Evolutionary conservation across 1,140 invertebrate species (phyloP).

Genomic region (Ceratosolen solmsi): DNA sequence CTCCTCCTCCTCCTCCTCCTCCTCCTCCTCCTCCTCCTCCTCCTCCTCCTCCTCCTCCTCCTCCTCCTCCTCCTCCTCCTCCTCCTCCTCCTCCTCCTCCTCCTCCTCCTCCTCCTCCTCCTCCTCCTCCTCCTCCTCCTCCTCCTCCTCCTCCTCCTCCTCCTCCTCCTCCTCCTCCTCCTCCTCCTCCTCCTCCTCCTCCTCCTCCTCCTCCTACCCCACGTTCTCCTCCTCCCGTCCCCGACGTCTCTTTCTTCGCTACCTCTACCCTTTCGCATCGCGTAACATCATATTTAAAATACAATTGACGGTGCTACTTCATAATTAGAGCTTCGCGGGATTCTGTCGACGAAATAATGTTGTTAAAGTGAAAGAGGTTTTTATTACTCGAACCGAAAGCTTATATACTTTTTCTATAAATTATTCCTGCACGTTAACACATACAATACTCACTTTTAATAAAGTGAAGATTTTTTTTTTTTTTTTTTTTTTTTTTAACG

Average conservation of each 20-base stretch:
- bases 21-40: too few species aligned
- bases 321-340: conserved; percentile 5
- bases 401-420: neutral
- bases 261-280: neutral
- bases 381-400: neutral
- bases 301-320: conserved; percentile 2
- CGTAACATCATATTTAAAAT: neutral
- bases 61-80: too few species aligned
- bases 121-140: too few species aligned
- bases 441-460: neutral
- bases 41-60: too few species aligned
- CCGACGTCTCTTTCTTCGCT: neutral
- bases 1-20: too few species aligned
- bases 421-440: neutral
- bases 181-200: too few species aligned
- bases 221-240: neutral
- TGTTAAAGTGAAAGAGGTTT: neutral
- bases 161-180: too few species aligned
- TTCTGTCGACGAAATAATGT: neutral
- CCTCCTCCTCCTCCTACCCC: too few species aligned
- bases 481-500: neutral
- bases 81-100: too few species aligned
- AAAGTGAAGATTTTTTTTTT: neutral
- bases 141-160: too few species aligned
- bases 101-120: too few species aligned